Conservation (phyloP, 2,797 vertebrate genomes). For the Galaxias olidus region DNA sequence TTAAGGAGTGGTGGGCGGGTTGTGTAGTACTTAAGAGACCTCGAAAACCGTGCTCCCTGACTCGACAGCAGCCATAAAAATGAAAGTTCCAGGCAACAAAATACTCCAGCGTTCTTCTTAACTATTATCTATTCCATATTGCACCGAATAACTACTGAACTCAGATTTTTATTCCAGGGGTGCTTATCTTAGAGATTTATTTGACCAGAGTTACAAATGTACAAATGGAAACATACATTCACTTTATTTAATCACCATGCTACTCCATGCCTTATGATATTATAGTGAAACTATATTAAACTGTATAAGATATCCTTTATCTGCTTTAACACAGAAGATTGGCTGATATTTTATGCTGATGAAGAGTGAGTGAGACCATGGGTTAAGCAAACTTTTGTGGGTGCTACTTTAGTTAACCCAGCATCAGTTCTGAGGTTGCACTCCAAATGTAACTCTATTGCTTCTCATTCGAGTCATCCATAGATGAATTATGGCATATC, state of each 20-base stretch:
- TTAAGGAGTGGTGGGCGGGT: constrained; percentile 35
- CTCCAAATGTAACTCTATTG: background rate
- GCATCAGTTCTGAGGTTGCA: background rate
- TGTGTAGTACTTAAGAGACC: constrained; percentile 43
- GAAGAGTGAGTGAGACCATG: too few relatives aligned
- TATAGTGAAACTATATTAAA: background rate
- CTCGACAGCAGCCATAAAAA: constrained; percentile 55
- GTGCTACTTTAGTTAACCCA: background rate
- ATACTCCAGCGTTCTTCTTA: constrained; percentile 46
- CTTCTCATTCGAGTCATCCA: background rate
- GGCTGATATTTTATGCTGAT: too few relatives aligned
- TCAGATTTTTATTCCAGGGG: constrained; percentile 40
- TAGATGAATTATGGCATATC: constrained; percentile 14
- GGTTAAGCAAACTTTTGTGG: too few relatives aligned
- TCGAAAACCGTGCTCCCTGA: constrained; percentile 38
- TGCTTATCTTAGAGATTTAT: constrained; percentile 32
- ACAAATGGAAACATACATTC: constrained; percentile 23
- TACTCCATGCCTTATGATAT: constrained; percentile 2
- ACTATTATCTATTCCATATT: constrained; percentile 55
- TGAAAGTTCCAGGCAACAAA: constrained; percentile 40
- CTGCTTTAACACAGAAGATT: too few relatives aligned
- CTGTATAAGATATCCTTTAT: too few relatives aligned
- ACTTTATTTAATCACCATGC: constrained; percentile 21
- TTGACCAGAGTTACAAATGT: constrained; percentile 19
- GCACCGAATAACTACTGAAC: constrained; percentile 55